Evolutionary conservation across 2,113 vertebrate genomes (phyloP), one percentile per base, ranked within the genome.

Genomic region (Alectura lathami): DNA sequence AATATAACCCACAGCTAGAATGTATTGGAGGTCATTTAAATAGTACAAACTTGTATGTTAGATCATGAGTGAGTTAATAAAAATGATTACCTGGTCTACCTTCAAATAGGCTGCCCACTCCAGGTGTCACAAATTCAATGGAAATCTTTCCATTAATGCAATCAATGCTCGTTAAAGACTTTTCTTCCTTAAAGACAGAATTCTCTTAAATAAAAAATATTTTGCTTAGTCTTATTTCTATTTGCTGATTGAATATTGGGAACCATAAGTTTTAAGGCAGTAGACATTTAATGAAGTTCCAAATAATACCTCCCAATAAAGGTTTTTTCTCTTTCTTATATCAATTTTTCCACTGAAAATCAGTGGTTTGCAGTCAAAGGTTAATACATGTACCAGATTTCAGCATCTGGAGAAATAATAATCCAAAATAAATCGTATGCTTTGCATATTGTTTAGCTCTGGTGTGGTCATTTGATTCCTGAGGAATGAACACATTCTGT

Each of bases 401-500:
- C 91, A 96, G 94, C 96, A 97, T 97, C 97, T 98, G 97, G 96
- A 97, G 91, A 89, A 94, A 94, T 90, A 62, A 53, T 4, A 75
- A 88, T 97, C 94, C 97, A 97, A 97, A 97, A 96, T 60, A 97
- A 98, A 97, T 97, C 53, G 30, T 94, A 83, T 50, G 86, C 82
- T 97, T 91, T 72, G 56, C 48, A 78, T 80, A 96, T 81, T 93
- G 94, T 96, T 97, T 91, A 93, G 76, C 73, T 96, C 83, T 98
- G 97, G 91, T 97, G 97, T 96, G 95, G 96, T 97, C 97, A 97
- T 96, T 97, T 87, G 97, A 98, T 97, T 98, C 97, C 96, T 96
- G 87, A 97, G 94, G 75, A 93, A 97, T 97, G 96, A 98, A 95
- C 95, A 91, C 91, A 86, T 88, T 82, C 88, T 89, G 23, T 87